Percentiles rank a stretch among this genome's conserved stretches.
Evolutionary conservation across 2,797 vertebrate species (phyloP).

Genomic region (Pampus argenteus): DNA sequence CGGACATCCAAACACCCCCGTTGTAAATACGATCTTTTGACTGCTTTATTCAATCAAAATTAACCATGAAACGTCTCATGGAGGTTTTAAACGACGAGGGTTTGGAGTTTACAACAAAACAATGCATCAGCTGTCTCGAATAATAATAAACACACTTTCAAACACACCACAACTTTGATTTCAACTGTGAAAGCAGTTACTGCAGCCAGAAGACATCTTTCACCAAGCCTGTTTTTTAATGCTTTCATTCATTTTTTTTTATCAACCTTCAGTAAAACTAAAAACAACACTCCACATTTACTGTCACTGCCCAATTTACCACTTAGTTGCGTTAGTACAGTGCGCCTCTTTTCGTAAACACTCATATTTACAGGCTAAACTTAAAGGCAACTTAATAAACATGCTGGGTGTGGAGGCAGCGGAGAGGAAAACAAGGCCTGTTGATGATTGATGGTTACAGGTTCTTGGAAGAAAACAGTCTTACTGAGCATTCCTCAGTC

Average conservation of each 20-base stretch:
- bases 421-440: conserved; percentile 69
- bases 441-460: conserved; percentile 88
- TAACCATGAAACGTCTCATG: not conserved
- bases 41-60: not conserved
- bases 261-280: not conserved
- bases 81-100: not conserved
- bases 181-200: no score
- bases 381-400: conserved; percentile 78
- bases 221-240: no score
- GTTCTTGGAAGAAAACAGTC: conserved; percentile 87
- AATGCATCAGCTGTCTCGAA: not conserved
- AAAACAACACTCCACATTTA: not conserved
- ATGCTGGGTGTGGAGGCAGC: conserved; percentile 78
- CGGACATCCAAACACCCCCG: not conserved
- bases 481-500: conserved; percentile 81
- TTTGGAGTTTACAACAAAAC: not conserved
- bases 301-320: not conserved
- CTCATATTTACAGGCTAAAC: not conserved
- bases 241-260: not conserved
- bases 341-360: fast-evolving
- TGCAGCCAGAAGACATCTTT: not conserved
- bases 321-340: not conserved
- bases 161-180: not conserved
- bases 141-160: not conserved
- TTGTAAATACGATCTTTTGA: not conserved